Percentiles rank a stretch among this genome's conserved stretches.
phyloP scores from a whole-genome alignment of 1,140 invertebrate species.

The Microvelia longipes region DNA sequence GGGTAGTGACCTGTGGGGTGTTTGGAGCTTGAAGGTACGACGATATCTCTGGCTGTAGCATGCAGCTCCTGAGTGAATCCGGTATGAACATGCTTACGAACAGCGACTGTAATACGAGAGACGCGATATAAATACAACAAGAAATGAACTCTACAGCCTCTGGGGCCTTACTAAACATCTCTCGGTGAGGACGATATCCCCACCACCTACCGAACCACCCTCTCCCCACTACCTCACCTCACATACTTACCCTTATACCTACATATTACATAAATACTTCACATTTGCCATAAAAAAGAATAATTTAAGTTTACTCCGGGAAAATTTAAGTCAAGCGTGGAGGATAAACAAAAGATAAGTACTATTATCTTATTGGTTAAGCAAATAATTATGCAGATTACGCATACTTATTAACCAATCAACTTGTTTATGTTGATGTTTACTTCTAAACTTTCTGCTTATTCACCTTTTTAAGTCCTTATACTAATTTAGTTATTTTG shows the following conservation, averaged over 20 bases:
- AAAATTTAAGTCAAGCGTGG: too few relatives aligned
- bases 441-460: too few relatives aligned
- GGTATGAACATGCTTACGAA: constrained; percentile 49
- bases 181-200: constrained; percentile 2
- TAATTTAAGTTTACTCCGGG: too few relatives aligned
- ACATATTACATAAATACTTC: neutral
- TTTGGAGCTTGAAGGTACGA: constrained; percentile 64
- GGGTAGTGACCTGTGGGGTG: constrained; percentile 52
- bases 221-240: neutral
- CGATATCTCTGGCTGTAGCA: constrained; percentile 68
- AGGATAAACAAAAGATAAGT: too few relatives aligned
- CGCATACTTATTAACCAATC: too few relatives aligned
- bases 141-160: neutral
- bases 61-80: constrained; percentile 60
- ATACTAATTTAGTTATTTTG: too few relatives aligned
- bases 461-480: too few relatives aligned
- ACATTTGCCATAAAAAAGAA: too few relatives aligned
- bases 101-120: constrained; percentile 2
- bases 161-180: neutral
- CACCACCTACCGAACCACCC: neutral
- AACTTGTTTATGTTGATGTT: too few relatives aligned
- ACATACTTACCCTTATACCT: neutral
- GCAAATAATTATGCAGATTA: too few relatives aligned
- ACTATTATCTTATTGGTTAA: too few relatives aligned
- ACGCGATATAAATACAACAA: neutral